phyloP scores from a whole-genome alignment of 2,797 vertebrate species.

The Sebastiscus albofasciatus region DNA sequence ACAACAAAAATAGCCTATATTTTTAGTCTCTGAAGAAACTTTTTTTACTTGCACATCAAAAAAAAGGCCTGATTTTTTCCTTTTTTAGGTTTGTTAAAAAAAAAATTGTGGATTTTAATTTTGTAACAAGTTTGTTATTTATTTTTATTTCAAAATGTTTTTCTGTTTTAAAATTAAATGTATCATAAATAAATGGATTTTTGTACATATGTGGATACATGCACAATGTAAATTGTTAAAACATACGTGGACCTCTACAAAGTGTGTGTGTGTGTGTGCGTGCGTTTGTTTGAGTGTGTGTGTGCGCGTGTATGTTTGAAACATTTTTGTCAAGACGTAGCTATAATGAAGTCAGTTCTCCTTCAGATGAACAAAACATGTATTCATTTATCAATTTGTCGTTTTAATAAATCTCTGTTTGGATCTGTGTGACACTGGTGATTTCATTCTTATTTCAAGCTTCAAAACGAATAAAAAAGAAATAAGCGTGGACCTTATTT shows the following conservation, averaged over 20 bases:
- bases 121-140: slow-evolving; percentile 26
- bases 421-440: slow-evolving; percentile 52
- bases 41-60: slow-evolving; percentile 73
- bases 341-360: slow-evolving; percentile 61
- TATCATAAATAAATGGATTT: slow-evolving; percentile 64
- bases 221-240: slow-evolving; percentile 77
- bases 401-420: slow-evolving; percentile 80
- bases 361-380: slow-evolving; percentile 58
- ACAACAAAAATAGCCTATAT: slow-evolving; percentile 72
- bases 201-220: slow-evolving; percentile 81
- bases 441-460: slow-evolving; percentile 38
- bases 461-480: background rate
- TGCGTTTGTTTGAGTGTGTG: slow-evolving; percentile 5
- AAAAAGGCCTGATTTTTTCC: slow-evolving; percentile 43
- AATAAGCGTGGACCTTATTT: background rate
- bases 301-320: slow-evolving; percentile 35
- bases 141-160: background rate
- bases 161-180: slow-evolving; percentile 58
- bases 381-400: slow-evolving; percentile 70
- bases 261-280: slow-evolving; percentile 28
- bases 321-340: slow-evolving; percentile 66
- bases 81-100: slow-evolving; percentile 14
- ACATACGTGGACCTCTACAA: slow-evolving; percentile 66
- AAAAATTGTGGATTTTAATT: slow-evolving; percentile 20
- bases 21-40: slow-evolving; percentile 68